Percentiles rank a stretch among this genome's conserved stretches.
Evolutionary conservation across 2,797 vertebrate species (phyloP).

Genomic region (Enteromius afrohamiltoni): DNA sequence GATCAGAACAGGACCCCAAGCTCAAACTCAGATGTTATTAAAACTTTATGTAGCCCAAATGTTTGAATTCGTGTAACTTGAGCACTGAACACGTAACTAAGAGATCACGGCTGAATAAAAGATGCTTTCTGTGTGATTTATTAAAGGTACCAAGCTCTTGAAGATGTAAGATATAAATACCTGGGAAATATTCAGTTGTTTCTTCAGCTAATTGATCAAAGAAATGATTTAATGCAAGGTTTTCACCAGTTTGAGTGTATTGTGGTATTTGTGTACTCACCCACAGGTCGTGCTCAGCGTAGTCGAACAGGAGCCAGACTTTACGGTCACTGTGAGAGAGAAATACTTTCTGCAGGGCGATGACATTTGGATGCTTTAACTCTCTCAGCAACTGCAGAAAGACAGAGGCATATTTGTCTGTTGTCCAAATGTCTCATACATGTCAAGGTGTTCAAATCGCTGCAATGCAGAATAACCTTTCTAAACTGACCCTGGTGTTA

Average conservation of each 20-base stretch:
- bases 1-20: background rate
- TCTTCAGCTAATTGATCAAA: background rate
- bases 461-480: constrained; percentile 3
- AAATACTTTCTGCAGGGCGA: constrained; percentile 97
- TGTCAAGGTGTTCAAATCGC: constrained; percentile 10
- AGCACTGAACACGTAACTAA: background rate
- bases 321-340: constrained; percentile 98
- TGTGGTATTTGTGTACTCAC: constrained; percentile 76
- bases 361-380: constrained; percentile 96
- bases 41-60: background rate
- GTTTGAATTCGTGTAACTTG: background rate
- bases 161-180: background rate
- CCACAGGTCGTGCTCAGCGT: constrained; percentile 97
- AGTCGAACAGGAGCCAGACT: constrained; percentile 98
- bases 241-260: background rate
- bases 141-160: background rate
- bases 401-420: background rate
- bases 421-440: background rate
- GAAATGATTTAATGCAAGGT: too few relatives aligned
- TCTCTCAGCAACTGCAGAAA: constrained; percentile 90
- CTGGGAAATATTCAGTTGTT: background rate
- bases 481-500: constrained; percentile 1
- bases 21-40: background rate
- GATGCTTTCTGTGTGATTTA: background rate
- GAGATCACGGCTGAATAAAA: background rate